These are phyloP conservation scores for Polydesmus complanatus DNA, from an alignment of 2,888 invertebrate genomes.

Conservation along the genomic window DNA sequence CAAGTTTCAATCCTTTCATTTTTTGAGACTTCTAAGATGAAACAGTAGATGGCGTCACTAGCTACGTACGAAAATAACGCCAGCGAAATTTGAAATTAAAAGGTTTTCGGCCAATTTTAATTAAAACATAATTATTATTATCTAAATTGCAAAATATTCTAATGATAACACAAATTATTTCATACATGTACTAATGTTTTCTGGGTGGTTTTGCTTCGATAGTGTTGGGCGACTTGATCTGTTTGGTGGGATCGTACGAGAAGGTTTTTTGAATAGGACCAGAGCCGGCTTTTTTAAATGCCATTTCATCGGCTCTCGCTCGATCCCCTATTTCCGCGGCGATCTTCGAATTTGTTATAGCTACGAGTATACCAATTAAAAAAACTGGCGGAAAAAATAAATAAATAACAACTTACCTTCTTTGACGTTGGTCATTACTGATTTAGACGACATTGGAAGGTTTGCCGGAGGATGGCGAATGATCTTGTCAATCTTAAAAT, in stretches of 20 bases:
- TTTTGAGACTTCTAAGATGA: too few species aligned
- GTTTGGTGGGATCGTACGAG: conserved; percentile 54
- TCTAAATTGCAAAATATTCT: too few species aligned
- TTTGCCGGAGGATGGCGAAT: conserved; percentile 42
- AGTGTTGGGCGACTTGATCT: too few species aligned
- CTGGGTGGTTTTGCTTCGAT: too few species aligned
- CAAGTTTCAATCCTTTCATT: too few species aligned
- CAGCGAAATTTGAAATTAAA: too few species aligned
- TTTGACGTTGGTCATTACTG: conserved; percentile 61
- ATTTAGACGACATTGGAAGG: conserved; percentile 54
- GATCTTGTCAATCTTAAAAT: conserved; percentile 57
- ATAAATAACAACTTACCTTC: conserved; percentile 46
- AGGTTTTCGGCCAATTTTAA: too few species aligned
- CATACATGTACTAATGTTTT: too few species aligned
- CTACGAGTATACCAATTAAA: conserved; percentile 33
- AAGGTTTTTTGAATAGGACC: conserved; percentile 78
- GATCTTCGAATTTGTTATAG: conserved; percentile 69
- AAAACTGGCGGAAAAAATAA: background rate
- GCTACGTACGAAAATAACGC: too few species aligned
- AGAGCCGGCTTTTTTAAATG: conserved; percentile 69
- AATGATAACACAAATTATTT: too few species aligned
- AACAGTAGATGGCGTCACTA: too few species aligned
- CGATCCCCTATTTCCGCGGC: conserved; percentile 62
- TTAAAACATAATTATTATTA: too few species aligned
- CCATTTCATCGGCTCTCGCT: conserved; percentile 55